phyloP scores from a whole-genome alignment of 1,140 invertebrate genomes.

The Trichonephila inaurata region DNA sequence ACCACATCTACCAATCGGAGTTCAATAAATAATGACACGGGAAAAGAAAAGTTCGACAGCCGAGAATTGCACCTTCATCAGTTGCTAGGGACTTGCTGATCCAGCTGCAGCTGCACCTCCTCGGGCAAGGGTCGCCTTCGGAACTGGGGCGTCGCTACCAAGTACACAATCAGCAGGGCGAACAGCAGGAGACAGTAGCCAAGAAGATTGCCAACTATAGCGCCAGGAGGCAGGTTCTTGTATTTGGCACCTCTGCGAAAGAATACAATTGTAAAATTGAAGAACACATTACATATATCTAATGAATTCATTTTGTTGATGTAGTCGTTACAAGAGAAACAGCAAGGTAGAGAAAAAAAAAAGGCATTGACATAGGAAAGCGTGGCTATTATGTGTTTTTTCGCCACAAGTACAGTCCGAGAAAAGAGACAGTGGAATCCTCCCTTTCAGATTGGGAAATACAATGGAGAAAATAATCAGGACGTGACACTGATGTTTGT shows the following conservation, averaged over 20 bases:
- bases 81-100: slow-evolving; percentile 66
- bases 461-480: no score
- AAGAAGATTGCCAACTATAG: slow-evolving; percentile 88
- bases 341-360: no score
- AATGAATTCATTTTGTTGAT: no score
- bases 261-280: background rate
- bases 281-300: background rate
- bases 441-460: no score
- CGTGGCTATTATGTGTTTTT: no score
- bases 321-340: no score
- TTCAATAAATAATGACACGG: slow-evolving; percentile 24
- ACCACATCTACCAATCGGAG: background rate
- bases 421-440: no score
- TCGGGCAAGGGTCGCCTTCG: slow-evolving; percentile 87
- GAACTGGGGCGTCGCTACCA: slow-evolving; percentile 88
- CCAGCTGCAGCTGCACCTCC: slow-evolving; percentile 86
- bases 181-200: slow-evolving; percentile 88
- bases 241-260: background rate
- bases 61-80: background rate
- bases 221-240: slow-evolving; percentile 82
- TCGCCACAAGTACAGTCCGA: no score
- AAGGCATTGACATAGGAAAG: no score
- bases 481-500: no score
- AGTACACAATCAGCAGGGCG: slow-evolving; percentile 86
- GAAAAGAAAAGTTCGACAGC: background rate